Evolutionary conservation across 2,888 invertebrate species (phyloP).

Genomic region (Steinernema carpocapsae): DNA sequence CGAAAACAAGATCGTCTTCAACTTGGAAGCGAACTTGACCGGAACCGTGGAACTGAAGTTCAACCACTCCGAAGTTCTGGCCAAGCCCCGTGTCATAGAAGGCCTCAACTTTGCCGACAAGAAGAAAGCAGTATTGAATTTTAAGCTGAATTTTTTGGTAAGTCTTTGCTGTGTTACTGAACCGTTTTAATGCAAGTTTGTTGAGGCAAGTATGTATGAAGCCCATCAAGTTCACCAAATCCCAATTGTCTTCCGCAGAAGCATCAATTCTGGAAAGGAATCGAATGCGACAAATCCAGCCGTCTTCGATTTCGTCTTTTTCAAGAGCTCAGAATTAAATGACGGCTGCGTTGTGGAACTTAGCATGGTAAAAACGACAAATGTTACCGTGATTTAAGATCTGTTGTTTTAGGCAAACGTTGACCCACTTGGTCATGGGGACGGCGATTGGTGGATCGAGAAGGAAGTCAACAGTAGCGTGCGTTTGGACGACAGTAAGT

Average conservation of each 20-base stretch:
- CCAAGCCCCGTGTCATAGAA: no score
- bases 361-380: not conserved
- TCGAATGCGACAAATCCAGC: no score
- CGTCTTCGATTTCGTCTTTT: not conserved
- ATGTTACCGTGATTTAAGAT: not conserved
- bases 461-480: no score
- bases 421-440: not conserved
- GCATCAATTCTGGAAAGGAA: no score
- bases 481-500: not conserved
- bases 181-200: not conserved
- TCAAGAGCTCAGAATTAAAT: not conserved
- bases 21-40: no score
- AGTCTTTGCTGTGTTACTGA: not conserved
- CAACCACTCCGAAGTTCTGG: no score
- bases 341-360: not conserved
- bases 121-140: no score
- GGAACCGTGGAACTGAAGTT: no score
- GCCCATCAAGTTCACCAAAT: no score
- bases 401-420: not conserved
- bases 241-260: not conserved
- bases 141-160: not conserved
- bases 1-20: no score
- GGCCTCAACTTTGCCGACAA: no score
- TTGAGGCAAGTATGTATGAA: not conserved
- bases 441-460: no score